A percentile compares a stretch with the other conserved stretches of the same genome.
Conservation (phyloP, 2,113 vertebrate species). For the Mellivora capensis region DNA sequence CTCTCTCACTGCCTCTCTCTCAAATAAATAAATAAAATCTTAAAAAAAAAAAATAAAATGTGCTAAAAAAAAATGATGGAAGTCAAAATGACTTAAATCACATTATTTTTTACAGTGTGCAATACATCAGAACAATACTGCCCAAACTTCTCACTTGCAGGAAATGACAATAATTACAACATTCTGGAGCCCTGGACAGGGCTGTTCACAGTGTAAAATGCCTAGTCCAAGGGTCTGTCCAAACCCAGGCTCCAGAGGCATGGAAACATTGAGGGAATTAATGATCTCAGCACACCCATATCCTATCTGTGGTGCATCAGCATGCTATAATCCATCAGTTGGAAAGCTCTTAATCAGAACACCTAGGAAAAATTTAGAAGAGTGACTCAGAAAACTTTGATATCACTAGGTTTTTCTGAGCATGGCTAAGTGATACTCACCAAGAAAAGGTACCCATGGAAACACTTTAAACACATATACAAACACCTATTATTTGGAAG, state of each 20-base stretch:
- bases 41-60: too few species aligned
- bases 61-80: too few species aligned
- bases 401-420: neutral
- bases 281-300: neutral
- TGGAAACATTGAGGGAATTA: neutral
- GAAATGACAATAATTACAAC: neutral
- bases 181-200: neutral
- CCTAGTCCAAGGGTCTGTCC: neutral
- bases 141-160: neutral
- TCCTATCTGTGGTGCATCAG: neutral
- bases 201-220: neutral
- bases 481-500: neutral
- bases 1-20: too few species aligned
- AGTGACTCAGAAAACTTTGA: neutral
- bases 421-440: neutral
- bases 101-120: neutral
- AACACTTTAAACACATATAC: neutral
- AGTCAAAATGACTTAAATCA: neutral
- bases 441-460: neutral
- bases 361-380: neutral
- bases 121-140: neutral
- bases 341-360: neutral
- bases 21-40: too few species aligned
- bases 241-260: neutral
- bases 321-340: neutral